Evolutionary conservation across 2,888 invertebrate species (phyloP).

Genomic region (Emmelina monodactyla): DNA sequence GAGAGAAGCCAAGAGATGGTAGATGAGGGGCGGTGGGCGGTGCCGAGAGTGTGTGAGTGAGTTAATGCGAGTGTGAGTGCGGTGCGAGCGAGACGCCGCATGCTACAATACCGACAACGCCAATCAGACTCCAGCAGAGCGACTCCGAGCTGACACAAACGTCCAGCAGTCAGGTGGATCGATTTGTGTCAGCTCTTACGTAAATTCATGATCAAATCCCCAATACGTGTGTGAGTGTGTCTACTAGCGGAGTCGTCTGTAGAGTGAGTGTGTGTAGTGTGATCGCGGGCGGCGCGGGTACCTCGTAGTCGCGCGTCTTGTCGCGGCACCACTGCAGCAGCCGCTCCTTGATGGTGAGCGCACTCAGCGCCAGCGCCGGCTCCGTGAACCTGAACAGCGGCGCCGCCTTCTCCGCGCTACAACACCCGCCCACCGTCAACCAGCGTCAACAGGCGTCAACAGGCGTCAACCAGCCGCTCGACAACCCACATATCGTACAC

Average conservation of each 20-base stretch:
- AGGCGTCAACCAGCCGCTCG: too few species aligned
- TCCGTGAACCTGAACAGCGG: conserved; percentile 92
- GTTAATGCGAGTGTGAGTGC: conserved; percentile 29
- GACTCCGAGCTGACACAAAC: conserved; percentile 25
- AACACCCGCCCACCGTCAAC: neutral
- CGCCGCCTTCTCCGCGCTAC: conserved; percentile 21
- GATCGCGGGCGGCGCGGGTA: conserved; percentile 48
- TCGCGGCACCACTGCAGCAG: conserved; percentile 96
- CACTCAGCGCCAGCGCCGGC: conserved; percentile 88
- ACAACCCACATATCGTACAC: too few species aligned
- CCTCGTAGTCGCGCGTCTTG: conserved; percentile 98
- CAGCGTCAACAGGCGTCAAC: too few species aligned
- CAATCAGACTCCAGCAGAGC: conserved; percentile 19
- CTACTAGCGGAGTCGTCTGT: conserved; percentile 20
- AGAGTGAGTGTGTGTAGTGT: conserved; percentile 18
- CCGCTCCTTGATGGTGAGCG: conserved; percentile 95
- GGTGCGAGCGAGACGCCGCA: conserved; percentile 19
- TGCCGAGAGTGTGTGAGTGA: conserved; percentile 21
- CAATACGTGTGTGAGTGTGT: conserved; percentile 21
- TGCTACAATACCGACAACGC: conserved; percentile 28
- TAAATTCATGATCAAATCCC: conserved; percentile 22
- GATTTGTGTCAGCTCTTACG: conserved; percentile 23
- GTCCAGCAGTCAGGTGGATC: conserved; percentile 8
- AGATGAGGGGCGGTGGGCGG: conserved; percentile 27
- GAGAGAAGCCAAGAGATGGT: too few species aligned